These are phyloP conservation scores for Callithrix jacchus DNA, from an alignment of 2,113 vertebrate genomes.

Conservation along the genomic window DNA sequence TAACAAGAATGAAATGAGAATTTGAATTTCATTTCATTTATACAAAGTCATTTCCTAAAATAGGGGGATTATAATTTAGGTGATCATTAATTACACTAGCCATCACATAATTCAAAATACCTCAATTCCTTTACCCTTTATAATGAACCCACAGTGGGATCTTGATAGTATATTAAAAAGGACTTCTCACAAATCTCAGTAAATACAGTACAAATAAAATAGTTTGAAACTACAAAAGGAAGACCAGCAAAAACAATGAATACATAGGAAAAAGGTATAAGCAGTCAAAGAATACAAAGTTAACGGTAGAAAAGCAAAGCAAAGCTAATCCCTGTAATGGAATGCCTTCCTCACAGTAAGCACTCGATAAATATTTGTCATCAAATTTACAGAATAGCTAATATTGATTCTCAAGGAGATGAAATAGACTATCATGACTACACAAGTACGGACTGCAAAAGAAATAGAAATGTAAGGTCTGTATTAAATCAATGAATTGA, in stretches of 20 bases:
- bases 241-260: conserved; percentile 29
- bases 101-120: not conserved
- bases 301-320: not conserved
- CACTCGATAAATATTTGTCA: not conserved
- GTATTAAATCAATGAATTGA: not conserved
- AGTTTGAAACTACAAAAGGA: conserved; percentile 18
- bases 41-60: conserved; percentile 9
- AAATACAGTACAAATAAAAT: conserved; percentile 10
- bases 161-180: not conserved
- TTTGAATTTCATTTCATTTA: not conserved
- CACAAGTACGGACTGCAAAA: not conserved
- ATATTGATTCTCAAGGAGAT: conserved; percentile 3
- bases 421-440: not conserved
- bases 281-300: not conserved
- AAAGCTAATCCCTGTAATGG: conserved; percentile 2
- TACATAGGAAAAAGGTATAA: conserved; percentile 7
- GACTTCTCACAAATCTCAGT: not conserved
- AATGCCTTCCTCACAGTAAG: not conserved
- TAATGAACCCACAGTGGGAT: not conserved
- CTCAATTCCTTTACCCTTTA: not conserved
- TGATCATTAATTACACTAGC: not conserved
- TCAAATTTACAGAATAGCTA: not conserved
- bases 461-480: not conserved
- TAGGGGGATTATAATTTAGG: not conserved
- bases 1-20: not conserved